These are phyloP conservation scores for Latrodectus elegans DNA, from an alignment of 2,888 invertebrate species.

Conservation along the genomic window DNA sequence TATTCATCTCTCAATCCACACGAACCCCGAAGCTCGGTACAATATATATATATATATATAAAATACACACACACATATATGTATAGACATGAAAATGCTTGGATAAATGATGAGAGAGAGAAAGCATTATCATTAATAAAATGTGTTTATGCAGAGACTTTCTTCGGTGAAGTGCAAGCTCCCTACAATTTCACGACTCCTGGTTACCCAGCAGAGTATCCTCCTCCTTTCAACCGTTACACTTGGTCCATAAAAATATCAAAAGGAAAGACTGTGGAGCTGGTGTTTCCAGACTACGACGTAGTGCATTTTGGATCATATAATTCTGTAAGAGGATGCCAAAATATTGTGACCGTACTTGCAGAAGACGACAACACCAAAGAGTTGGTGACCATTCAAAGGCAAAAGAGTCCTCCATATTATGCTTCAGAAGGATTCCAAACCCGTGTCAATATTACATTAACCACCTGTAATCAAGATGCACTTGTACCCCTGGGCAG, in stretches of 20 bases:
- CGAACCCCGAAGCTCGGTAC: too few species aligned
- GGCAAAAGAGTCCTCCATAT: slow-evolving; percentile 71
- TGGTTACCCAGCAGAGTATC: slow-evolving; percentile 70
- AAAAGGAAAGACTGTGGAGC: slow-evolving; percentile 69
- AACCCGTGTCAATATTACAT: slow-evolving; percentile 68
- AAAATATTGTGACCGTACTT: slow-evolving; percentile 67
- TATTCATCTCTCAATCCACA: too few species aligned
- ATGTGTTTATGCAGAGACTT: slow-evolving; percentile 48
- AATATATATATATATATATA: too few species aligned
- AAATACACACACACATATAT: too few species aligned
- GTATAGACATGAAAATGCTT: too few species aligned
- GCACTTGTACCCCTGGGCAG: slow-evolving; percentile 40
- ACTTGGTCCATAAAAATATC: slow-evolving; percentile 71
- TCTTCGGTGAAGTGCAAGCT: slow-evolving; percentile 66
- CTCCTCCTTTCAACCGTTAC: slow-evolving; percentile 71
- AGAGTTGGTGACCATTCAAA: slow-evolving; percentile 59
- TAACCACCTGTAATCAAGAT: slow-evolving; percentile 71
- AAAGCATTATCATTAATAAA: too few species aligned
- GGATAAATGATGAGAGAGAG: too few species aligned
- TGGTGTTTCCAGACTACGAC: slow-evolving; percentile 72
- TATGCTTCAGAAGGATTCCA: slow-evolving; percentile 71
- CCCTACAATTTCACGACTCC: slow-evolving; percentile 70
- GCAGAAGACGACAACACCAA: slow-evolving; percentile 26
- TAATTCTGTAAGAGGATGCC: slow-evolving; percentile 71
- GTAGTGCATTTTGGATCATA: slow-evolving; percentile 72